Conservation (phyloP, 2,113 vertebrate genomes). For the Mormyrus lacerda region DNA sequence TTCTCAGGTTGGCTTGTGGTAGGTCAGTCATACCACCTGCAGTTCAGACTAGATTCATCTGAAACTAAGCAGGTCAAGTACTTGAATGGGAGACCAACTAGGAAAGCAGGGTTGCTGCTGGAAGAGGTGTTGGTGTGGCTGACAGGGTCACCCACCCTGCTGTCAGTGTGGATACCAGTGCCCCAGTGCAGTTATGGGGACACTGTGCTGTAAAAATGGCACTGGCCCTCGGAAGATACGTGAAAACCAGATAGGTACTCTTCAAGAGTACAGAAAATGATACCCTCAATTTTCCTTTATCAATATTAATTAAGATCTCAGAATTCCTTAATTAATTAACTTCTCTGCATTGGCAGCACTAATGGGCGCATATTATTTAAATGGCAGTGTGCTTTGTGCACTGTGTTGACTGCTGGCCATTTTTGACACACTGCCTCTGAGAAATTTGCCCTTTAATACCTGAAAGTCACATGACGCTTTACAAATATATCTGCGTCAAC, state of each 20-base stretch:
- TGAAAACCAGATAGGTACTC: neutral
- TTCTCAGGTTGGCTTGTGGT: neutral
- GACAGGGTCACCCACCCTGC: no score
- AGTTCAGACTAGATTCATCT: no score
- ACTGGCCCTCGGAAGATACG: no score
- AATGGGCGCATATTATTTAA: neutral
- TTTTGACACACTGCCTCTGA: neutral
- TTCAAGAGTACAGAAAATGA: neutral
- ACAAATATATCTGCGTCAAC: neutral
- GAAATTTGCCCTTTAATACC: neutral
- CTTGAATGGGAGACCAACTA: no score
- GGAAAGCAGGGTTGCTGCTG: no score
- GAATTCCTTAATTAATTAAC: neutral
- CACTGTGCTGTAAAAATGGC: no score
- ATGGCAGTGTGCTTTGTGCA: neutral
- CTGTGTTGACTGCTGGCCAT: neutral
- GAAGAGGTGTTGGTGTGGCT: no score
- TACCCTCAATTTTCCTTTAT: neutral
- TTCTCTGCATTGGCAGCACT: neutral
- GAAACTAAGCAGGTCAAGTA: no score
- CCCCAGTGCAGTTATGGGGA: no score
- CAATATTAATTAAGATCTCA: neutral
- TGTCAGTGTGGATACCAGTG: no score
- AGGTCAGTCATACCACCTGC: no score
- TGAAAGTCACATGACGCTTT: neutral